These are phyloP conservation scores for Centropristis striata DNA, from an alignment of 2,113 vertebrate genomes.

Conservation along the genomic window DNA sequence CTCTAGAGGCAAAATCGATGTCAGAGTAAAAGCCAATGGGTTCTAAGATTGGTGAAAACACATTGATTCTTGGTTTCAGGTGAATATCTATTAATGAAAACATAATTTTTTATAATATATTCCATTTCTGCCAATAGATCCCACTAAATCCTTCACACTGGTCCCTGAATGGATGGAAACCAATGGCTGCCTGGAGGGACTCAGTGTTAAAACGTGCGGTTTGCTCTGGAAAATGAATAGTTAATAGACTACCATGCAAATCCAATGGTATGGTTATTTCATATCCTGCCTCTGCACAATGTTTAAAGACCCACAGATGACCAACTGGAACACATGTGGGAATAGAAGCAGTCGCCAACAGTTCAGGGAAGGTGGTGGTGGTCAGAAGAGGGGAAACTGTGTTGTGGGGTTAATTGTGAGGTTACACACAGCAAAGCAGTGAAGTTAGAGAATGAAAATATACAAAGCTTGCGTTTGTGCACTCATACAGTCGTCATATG, in stretches of 20 bases:
- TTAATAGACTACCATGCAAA: conserved; percentile 37
- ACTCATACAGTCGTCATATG: conserved; percentile 56
- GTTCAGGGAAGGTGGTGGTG: conserved; percentile 21
- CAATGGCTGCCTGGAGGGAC: neutral
- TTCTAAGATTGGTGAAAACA: too few species aligned
- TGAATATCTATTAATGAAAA: too few species aligned
- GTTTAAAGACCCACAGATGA: conserved; percentile 21
- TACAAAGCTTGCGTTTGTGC: conserved; percentile 44
- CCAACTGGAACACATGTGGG: neutral
- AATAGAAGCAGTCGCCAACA: conserved; percentile 27
- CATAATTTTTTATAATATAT: too few species aligned
- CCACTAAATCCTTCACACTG: too few species aligned
- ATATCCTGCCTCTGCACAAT: conserved; percentile 10
- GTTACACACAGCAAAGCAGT: conserved; percentile 71
- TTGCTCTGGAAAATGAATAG: neutral
- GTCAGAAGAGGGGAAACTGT: conserved; percentile 23
- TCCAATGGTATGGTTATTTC: conserved; percentile 3
- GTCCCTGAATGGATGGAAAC: neutral
- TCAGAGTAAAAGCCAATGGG: too few species aligned
- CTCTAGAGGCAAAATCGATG: too few species aligned
- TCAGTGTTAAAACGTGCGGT: neutral
- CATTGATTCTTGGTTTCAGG: too few species aligned
- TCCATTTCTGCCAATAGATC: too few species aligned
- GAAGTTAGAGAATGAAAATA: conserved; percentile 68
- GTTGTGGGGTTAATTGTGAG: conserved; percentile 61